Evolutionary conservation across 2,797 vertebrate species (phyloP).

Genomic region (Tachyglossus aculeatus): DNA sequence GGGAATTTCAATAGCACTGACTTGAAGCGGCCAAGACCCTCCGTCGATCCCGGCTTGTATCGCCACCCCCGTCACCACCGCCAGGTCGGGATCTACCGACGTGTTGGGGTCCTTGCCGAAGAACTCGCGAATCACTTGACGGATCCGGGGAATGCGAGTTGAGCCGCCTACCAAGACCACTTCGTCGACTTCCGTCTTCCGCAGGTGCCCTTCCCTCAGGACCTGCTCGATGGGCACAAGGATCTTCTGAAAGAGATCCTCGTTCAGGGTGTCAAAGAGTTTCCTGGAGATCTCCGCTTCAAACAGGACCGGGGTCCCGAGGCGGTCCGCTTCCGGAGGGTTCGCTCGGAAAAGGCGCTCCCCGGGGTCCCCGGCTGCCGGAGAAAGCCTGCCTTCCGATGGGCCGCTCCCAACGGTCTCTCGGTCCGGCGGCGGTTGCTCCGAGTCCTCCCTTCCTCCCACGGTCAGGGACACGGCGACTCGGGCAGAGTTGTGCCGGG

Average conservation of each 20-base stretch:
- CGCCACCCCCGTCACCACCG: constrained; percentile 93
- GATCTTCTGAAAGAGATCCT: constrained; percentile 95
- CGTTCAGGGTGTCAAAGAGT: constrained; percentile 90
- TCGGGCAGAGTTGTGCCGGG: constrained; percentile 73
- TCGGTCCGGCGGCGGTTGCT: too few relatives aligned
- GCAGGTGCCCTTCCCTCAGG: constrained; percentile 84
- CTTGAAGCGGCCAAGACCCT: constrained; percentile 96
- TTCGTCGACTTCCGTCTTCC: constrained; percentile 90
- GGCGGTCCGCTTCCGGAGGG: constrained; percentile 6
- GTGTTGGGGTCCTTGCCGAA: constrained; percentile 96
- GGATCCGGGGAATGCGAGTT: constrained; percentile 92
- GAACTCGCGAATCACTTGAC: constrained; percentile 87
- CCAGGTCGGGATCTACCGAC: constrained; percentile 93
- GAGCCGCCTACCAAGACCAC: constrained; percentile 96
- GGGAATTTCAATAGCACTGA: constrained; percentile 96
- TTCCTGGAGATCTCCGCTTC: constrained; percentile 80
- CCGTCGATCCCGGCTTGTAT: constrained; percentile 97
- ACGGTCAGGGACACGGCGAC: constrained; percentile 81
- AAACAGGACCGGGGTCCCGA: constrained; percentile 73
- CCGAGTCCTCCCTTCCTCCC: constrained; percentile 29
- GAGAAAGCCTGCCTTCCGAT: constrained; percentile 17
- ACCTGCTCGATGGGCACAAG: constrained; percentile 89
- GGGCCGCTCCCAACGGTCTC: too few relatives aligned
- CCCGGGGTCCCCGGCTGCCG: not conserved
- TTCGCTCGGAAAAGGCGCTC: not conserved